These are phyloP conservation scores for Semicossyphus pulcher DNA, from an alignment of 2,113 vertebrate genomes.

Conservation along the genomic window DNA sequence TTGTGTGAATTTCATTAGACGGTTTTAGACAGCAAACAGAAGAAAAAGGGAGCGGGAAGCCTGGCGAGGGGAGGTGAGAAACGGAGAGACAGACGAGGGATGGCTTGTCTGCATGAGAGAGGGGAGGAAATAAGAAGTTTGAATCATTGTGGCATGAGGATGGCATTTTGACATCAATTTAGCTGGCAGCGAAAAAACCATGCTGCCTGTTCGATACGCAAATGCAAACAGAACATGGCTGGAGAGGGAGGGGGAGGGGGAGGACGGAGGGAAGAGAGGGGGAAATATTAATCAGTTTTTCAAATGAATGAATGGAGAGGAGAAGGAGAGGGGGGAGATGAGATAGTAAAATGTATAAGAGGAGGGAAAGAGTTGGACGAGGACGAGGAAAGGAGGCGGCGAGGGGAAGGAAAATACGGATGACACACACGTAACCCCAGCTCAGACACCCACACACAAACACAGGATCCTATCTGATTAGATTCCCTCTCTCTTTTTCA, in stretches of 20 bases:
- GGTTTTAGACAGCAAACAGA: conserved; percentile 60
- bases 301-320: neutral
- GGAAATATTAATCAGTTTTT: conserved; percentile 8
- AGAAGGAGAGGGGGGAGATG: neutral
- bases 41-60: neutral
- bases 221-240: conserved; percentile 33
- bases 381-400: neutral
- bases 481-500: conserved; percentile 50
- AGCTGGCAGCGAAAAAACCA: conserved; percentile 36
- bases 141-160: conserved; percentile 61
- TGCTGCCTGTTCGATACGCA: conserved; percentile 9
- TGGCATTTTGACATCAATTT: conserved; percentile 72
- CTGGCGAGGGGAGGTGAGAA: conserved; percentile 1
- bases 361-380: neutral
- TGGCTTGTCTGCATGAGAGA: conserved; percentile 9
- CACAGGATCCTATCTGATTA: conserved; percentile 51
- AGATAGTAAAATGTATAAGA: neutral
- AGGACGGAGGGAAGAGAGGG: neutral
- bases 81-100: conserved; percentile 29
- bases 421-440: neutral
- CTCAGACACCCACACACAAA: conserved; percentile 14
- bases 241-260: neutral
- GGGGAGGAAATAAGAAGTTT: conserved; percentile 51
- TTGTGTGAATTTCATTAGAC: conserved; percentile 69
- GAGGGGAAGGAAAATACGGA: conserved; percentile 7